Evolutionary conservation across 2,888 invertebrate species (phyloP), one percentile per base, ranked within the genome.

Genomic region (Acronicta leporina): DNA sequence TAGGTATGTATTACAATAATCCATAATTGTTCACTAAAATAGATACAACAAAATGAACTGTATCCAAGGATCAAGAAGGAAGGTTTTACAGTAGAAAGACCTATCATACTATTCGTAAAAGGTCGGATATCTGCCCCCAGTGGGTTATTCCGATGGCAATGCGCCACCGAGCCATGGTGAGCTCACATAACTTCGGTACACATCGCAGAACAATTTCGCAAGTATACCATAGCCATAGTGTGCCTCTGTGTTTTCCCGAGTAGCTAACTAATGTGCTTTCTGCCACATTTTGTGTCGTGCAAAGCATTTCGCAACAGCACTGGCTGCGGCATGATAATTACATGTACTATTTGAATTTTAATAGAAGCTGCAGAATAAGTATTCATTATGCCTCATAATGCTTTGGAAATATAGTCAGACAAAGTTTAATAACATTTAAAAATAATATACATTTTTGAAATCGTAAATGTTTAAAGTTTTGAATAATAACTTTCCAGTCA

Each of bases 211-310:
- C 38, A 60, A 59, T 76, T 66, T 71, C 75, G 77, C 63, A 76
- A 76, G 63, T 49, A 8, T 47, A 48, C 64, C 51, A 47, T 57
- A 51, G 60, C 64, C 51, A 47, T 57, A 51, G 60, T 48, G 27
- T 68, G 60, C 43, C 60, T 45, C 48, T 40, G 64, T 77, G 63
- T 76, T 75, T 75, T 64, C 70, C 68, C 59, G 66, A 16, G 68
- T 58, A 61, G 52, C 45, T 65, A 63, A 67, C 59, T 60, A 63
- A 73, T 70, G 58, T 48, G 44, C 57, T 51, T 40, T 38, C 46
- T 49, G 44, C 41, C 46, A 35, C 57, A 57, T 49, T 58, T 63
- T 55, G 53, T 60, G 63, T 53, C 46, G 49, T 30, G 14, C 48
- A 44, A 51, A 47, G 43, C 25, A 42, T 77, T 62, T 65, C 62